These are phyloP conservation scores for Cryptotermes secundus DNA, from an alignment of 1,140 invertebrate genomes.

Conservation along the genomic window DNA sequence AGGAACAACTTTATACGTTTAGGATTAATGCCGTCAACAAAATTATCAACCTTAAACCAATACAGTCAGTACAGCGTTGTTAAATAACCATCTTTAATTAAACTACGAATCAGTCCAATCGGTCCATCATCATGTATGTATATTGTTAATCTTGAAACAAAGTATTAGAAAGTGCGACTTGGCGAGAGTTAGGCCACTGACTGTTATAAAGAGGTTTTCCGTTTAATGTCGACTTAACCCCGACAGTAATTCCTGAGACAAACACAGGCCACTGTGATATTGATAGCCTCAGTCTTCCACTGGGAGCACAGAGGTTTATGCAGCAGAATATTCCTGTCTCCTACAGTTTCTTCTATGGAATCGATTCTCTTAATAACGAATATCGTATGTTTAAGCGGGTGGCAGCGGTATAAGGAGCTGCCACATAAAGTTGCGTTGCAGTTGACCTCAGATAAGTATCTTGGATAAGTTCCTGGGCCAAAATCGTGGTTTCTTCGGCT, in stretches of 20 bases:
- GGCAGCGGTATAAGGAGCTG: background rate
- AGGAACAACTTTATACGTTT: too few species aligned
- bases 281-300: background rate
- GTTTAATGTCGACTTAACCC: background rate
- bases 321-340: background rate
- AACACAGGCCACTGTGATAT: background rate
- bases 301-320: background rate
- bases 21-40: too few species aligned
- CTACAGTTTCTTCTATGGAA: background rate
- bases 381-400: background rate
- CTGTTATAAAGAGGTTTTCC: background rate
- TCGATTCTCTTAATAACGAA: background rate
- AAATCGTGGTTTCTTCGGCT: conserved; percentile 38
- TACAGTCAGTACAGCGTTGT: background rate
- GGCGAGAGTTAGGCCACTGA: too few species aligned
- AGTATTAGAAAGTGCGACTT: too few species aligned
- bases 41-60: too few species aligned
- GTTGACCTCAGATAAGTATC: conserved; percentile 37
- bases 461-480: conserved; percentile 39
- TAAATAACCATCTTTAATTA: background rate
- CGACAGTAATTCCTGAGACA: background rate
- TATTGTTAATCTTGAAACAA: too few species aligned
- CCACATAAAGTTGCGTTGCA: conserved; percentile 37
- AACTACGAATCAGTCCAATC: too few species aligned
- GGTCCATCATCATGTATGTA: too few species aligned